Evolutionary conservation across 2,797 vertebrate genomes (phyloP), one percentile per base, ranked within the genome.

Genomic region (Megaceryle alcyon): DNA sequence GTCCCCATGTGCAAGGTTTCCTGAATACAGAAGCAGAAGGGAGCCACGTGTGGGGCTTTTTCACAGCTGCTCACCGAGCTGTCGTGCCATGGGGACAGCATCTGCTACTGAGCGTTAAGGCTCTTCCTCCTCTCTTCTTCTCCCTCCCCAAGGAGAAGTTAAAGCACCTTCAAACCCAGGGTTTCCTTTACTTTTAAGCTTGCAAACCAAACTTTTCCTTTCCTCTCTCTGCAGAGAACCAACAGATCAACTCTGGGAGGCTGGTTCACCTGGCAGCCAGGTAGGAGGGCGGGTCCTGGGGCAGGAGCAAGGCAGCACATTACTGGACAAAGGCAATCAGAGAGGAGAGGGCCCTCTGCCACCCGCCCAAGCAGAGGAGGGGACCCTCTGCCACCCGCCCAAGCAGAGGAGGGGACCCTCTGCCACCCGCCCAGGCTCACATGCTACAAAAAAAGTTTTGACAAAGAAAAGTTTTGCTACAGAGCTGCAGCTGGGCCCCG

Each of bases 181-280:
- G 2, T 12, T 16, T 25, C 22, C 13, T 89, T 33, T 10, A 14
- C 21, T 79, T 79, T 17, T 1, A 65, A 61, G 39, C 71, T 56
- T 22, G 8, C 82, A 91, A 84, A 14, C 19, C 23, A 3, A 26
- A 33, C 21, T 53, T 51, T 18, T 25, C 69, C 88, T 64, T 22
- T 17, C 83, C 43, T 85, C n/a, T 21, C 66, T 48, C 83, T 33
- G 63, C 80, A n/a, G 94, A 91, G 94, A 93, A 97, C 76, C 95
- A 94, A 51, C 73, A 96, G 71, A 92, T 88, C 91, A 95, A 35
- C 39, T 6, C 21, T 0, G 44, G 33, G 92, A 84, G 88, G 95
- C 59, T 63, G 89, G 68, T 41, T 86, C 90, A 84, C 88, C 96
- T 92, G 93, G 91, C 91, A 86, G 91, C 41, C 96, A 94, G 96